phyloP scores from a whole-genome alignment of 2,888 invertebrate genomes.

The Anarsia innoxiella region DNA sequence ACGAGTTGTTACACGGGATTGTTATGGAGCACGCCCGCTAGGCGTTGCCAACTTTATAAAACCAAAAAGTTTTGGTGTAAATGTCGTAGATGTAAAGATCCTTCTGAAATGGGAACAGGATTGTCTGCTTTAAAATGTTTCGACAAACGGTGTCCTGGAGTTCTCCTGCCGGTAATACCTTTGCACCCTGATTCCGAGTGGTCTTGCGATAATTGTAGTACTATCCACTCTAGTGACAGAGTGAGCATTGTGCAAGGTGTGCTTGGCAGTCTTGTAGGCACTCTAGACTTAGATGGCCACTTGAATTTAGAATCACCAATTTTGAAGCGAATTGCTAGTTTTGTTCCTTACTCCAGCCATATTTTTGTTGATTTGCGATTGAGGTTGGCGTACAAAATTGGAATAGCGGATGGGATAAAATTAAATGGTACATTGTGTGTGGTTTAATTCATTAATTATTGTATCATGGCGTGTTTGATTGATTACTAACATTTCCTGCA shows the following conservation, averaged over 20 bases:
- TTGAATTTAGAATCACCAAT: constrained; percentile 53
- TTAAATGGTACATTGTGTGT: constrained; percentile 57
- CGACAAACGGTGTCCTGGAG: constrained; percentile 64
- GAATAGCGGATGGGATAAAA: constrained; percentile 35
- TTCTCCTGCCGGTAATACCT: constrained; percentile 69
- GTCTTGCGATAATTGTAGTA: constrained; percentile 73
- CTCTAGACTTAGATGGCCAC: constrained; percentile 58
- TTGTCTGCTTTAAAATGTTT: constrained; percentile 73
- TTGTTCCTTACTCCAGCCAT: constrained; percentile 52
- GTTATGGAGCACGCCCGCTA: constrained; percentile 79
- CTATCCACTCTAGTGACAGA: constrained; percentile 46
- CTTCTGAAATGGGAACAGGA: constrained; percentile 75
- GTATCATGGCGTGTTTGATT: too few relatives aligned
- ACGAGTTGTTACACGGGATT: constrained; percentile 79
- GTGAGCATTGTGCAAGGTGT: constrained; percentile 60
- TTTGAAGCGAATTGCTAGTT: constrained; percentile 43
- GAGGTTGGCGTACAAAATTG: constrained; percentile 45
- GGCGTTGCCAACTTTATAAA: constrained; percentile 74
- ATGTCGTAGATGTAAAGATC: constrained; percentile 78
- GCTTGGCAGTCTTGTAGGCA: constrained; percentile 72
- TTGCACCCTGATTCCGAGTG: constrained; percentile 63
- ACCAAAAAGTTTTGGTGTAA: constrained; percentile 80
- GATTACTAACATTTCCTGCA: too few relatives aligned
- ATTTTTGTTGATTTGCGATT: constrained; percentile 54
- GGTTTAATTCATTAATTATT: too few relatives aligned